phyloP scores from a whole-genome alignment of 2,888 invertebrate species.

The Terebella lapidaria region DNA sequence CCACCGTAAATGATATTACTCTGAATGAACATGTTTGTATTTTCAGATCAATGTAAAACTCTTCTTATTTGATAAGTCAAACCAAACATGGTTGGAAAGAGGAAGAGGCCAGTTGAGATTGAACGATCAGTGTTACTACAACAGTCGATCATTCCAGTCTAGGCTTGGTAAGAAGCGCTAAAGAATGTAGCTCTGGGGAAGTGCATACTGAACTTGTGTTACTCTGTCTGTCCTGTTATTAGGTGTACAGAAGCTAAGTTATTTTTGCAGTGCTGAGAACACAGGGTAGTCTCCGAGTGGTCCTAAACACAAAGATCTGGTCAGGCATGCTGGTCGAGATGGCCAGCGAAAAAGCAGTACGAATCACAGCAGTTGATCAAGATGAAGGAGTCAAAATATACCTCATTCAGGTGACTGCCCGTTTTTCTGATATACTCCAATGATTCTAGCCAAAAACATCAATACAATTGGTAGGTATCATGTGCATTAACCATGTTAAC shows the following conservation, averaged over 20 bases:
- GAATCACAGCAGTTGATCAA: constrained; percentile 71
- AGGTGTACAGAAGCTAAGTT: too few species aligned
- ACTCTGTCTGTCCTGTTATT: too few species aligned
- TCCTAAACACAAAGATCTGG: constrained; percentile 91
- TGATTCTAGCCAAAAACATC: too few species aligned
- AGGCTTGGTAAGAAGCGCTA: constrained; percentile 62
- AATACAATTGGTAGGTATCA: too few species aligned
- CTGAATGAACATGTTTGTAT: neutral
- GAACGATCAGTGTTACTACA: constrained; percentile 65
- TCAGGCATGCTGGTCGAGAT: constrained; percentile 85
- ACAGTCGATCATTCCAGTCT: constrained; percentile 61
- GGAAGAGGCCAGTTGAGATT: constrained; percentile 83
- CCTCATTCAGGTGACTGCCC: constrained; percentile 68
- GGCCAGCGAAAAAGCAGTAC: constrained; percentile 78
- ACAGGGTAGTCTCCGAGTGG: constrained; percentile 79
- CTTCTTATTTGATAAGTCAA: constrained; percentile 76
- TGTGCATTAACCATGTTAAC: too few species aligned
- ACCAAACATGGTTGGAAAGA: constrained; percentile 76
- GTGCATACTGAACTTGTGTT: neutral
- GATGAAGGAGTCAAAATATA: constrained; percentile 71
- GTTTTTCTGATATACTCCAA: too few species aligned
- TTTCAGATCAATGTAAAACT: constrained; percentile 62
- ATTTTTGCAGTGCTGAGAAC: constrained; percentile 70
- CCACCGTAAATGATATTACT: too few species aligned
- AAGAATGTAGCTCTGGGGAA: neutral